Percentiles rank a stretch among this genome's conserved stretches.
These are phyloP conservation scores for Agrenia bidenticulata DNA, from an alignment of 2,888 invertebrate species.

Conservation along the genomic window DNA sequence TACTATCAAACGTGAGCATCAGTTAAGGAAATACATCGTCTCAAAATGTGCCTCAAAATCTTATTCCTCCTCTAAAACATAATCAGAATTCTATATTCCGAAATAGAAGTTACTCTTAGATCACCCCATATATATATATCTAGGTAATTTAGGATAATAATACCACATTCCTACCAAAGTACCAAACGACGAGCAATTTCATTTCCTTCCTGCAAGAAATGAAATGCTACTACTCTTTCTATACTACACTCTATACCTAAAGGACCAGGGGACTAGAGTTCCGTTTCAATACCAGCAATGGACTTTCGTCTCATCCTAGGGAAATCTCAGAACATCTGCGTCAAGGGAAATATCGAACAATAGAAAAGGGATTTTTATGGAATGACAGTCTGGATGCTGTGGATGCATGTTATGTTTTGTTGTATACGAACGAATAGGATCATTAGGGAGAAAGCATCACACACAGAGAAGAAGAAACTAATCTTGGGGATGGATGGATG, in stretches of 20 bases:
- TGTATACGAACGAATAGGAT: no score
- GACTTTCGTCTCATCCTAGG: no score
- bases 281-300: no score
- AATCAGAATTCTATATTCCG: slow-evolving; percentile 4
- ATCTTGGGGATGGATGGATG: slow-evolving; percentile 11
- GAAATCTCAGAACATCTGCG: slow-evolving; percentile 2
- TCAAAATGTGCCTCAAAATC: neutral
- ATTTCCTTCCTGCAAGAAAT: no score
- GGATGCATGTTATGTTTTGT: no score
- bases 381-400: neutral
- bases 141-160: slow-evolving; percentile 4
- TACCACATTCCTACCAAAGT: neutral
- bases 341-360: neutral
- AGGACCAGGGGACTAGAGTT: no score
- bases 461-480: neutral
- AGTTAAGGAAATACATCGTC: slow-evolving; percentile 63
- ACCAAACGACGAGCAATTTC: no score
- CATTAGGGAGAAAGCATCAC: no score
- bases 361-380: slow-evolving; percentile 1
- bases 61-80: neutral
- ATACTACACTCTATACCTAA: no score
- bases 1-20: slow-evolving; percentile 77
- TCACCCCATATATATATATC: neutral
- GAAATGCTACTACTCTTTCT: no score
- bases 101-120: no score